phyloP scores from a whole-genome alignment of 2,797 vertebrate genomes.

The Anguilla marmorata region DNA sequence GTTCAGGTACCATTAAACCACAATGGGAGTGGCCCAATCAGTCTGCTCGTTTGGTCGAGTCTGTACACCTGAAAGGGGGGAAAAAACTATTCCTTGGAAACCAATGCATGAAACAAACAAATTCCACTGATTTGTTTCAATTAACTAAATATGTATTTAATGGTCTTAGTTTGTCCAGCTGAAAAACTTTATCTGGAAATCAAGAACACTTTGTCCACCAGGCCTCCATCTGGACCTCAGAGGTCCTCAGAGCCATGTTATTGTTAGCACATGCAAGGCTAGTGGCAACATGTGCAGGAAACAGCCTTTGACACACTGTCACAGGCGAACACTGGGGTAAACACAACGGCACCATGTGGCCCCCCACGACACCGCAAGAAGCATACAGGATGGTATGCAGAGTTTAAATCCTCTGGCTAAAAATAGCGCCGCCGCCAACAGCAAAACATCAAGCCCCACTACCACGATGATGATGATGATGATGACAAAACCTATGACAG shows the following conservation, averaged over 20 bases:
- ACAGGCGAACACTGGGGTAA: slow-evolving; percentile 17
- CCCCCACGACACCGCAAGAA: neutral
- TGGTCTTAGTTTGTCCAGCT: neutral
- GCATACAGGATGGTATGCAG: slow-evolving; percentile 16
- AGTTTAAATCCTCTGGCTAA: slow-evolving; percentile 43
- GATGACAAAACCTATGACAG: neutral
- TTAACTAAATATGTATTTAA: neutral
- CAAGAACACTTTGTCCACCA: slow-evolving; percentile 28
- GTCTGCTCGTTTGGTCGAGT: neutral
- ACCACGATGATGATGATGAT: neutral
- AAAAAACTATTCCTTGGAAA: neutral
- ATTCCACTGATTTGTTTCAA: neutral
- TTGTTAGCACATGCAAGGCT: slow-evolving; percentile 50
- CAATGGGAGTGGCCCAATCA: neutral
- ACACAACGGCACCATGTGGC: slow-evolving; percentile 12
- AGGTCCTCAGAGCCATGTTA: slow-evolving; percentile 38
- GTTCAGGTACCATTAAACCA: neutral
- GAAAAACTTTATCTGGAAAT: slow-evolving; percentile 26
- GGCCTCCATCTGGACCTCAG: slow-evolving; percentile 35
- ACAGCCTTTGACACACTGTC: slow-evolving; percentile 53
- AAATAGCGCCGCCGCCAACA: slow-evolving; percentile 49
- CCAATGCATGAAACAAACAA: neutral
- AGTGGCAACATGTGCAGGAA: slow-evolving; percentile 50
- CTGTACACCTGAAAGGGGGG: neutral
- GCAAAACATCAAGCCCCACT: slow-evolving; percentile 29